These are phyloP conservation scores for Synanthedon vespiformis DNA, from an alignment of 2,888 invertebrate genomes.

Conservation along the genomic window DNA sequence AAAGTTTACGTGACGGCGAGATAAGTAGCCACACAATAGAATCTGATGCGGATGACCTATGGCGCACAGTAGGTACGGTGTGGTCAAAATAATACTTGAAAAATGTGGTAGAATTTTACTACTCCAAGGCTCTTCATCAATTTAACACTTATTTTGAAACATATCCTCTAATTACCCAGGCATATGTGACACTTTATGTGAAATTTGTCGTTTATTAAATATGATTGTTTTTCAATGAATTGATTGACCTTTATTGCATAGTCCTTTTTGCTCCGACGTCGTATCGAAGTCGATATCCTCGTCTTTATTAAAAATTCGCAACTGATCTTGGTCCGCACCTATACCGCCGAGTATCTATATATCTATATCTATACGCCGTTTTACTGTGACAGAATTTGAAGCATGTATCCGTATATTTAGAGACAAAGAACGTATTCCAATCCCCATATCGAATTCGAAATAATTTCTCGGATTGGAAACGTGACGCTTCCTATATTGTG, in stretches of 20 bases:
- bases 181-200: too few species aligned
- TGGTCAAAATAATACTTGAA: too few species aligned
- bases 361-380: too few species aligned
- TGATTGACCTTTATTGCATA: conserved; percentile 2
- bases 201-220: neutral
- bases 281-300: conserved; percentile 2
- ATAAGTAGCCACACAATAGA: too few species aligned
- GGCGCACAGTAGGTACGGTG: too few species aligned
- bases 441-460: conserved; percentile 3
- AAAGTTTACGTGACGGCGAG: too few species aligned
- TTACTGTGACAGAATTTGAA: neutral
- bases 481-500: conserved; percentile 11
- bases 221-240: neutral
- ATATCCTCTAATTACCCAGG: too few species aligned
- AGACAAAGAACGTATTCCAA: neutral
- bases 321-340: neutral
- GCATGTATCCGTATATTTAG: neutral
- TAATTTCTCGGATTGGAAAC: conserved; percentile 5
- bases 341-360: too few species aligned
- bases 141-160: too few species aligned
- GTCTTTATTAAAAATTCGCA: conserved; percentile 6
- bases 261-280: conserved; percentile 1
- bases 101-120: too few species aligned
- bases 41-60: too few species aligned
- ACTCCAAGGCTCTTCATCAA: too few species aligned